Base-by-base conservation (phyloP, 2,888 invertebrate genomes). In the Macroteleia sp. region DNA sequence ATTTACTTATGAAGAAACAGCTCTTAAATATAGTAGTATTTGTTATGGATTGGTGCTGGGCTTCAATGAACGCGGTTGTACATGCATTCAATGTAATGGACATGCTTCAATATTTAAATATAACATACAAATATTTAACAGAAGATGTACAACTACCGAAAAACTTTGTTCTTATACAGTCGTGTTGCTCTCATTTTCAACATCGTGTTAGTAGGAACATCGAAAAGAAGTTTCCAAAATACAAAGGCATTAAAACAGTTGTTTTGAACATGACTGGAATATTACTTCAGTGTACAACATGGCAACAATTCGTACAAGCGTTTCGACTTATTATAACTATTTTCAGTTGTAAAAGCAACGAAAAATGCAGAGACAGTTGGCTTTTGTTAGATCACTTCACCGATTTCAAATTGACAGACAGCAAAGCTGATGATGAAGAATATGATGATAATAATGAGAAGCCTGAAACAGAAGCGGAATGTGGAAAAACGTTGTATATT, bases 21-120 rank as follows among this genome's bases (percentile, higher is more conserved):
- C 12, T 2, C 1, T 20, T 9, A 1, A 28, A 28, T 9, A 22
- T 46, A 0, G 36, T 36, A 14, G 36, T 20, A 34, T 17, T 61
- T 12, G 59, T 59, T 0, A 20, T 32, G 1, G 59, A 59, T n/a
- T 59, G 59, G 42, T 59, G 59, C 20, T 44, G 42, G 42, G n/a
- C 59, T 9, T 59, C 44, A 6, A 59, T 59, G 42, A 59, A 59
- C 12, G 59, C 59, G 0, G 10, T 36, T 3, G 16, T 48, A 25
- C 10, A 10, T 3, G 61, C 46, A 22, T 36, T 6, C 4, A 61
- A 61, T 36, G 14, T 22, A 1, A 62, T 48, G 61, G 2, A 1
- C 2, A 28, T 48, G 39, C 1, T 12, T 17, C 1, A 17, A 12
- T 62, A 48, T 20, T 19, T 62, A 19, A 0, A 36, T 1, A 1